phyloP scores from a whole-genome alignment of 1,140 invertebrate species.

The Orchesella cincta region DNA sequence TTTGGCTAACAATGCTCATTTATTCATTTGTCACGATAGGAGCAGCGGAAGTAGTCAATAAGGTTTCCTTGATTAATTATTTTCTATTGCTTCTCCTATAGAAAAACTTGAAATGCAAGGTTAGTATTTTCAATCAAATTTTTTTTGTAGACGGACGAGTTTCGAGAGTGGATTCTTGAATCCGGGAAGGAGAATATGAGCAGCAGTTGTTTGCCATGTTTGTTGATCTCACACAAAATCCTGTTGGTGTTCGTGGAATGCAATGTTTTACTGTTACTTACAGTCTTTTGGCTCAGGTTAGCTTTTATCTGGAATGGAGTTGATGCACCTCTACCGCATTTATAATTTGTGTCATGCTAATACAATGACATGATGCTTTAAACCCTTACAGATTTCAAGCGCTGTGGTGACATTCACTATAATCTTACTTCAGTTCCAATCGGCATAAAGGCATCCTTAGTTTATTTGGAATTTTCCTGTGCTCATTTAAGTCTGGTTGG shows the following conservation, averaged over 20 bases:
- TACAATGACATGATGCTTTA: not conserved
- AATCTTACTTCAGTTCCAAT: not conserved
- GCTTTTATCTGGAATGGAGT: not conserved
- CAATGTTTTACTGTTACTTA: not conserved
- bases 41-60: not conserved
- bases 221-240: slow-evolving; percentile 7
- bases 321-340: not conserved
- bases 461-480: no score
- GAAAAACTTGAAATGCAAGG: not conserved
- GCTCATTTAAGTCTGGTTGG: no score
- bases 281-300: not conserved
- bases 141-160: not conserved
- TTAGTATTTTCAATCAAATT: not conserved
- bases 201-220: not conserved
- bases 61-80: no score
- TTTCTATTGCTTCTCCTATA: no score
- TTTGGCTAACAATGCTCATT: not conserved
- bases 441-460: no score
- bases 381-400: not conserved
- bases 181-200: no score
- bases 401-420: not conserved
- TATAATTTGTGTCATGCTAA: not conserved
- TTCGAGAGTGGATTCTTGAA: slow-evolving; percentile 6
- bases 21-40: not conserved
- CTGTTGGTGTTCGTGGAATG: slow-evolving; percentile 6